These are phyloP conservation scores for Drosophila lacicola DNA, from an alignment of 2,888 invertebrate genomes.

Conservation along the genomic window DNA sequence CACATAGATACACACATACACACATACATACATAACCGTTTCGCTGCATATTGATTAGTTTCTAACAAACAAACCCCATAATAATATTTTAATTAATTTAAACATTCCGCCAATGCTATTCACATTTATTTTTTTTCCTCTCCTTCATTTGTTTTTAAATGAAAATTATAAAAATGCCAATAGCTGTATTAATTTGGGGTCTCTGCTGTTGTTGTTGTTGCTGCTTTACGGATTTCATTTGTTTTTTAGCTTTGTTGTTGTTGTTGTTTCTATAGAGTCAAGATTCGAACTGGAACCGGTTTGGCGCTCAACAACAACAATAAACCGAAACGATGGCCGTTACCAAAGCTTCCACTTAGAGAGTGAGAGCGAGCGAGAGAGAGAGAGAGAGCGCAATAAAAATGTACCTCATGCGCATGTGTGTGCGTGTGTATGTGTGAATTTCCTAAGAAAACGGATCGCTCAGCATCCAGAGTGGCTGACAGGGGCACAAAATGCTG, in stretches of 20 bases:
- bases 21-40: not conserved
- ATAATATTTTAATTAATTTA: constrained; percentile 57
- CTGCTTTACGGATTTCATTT: constrained; percentile 51
- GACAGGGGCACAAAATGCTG: not conserved
- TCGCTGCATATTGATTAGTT: constrained; percentile 43
- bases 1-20: not conserved
- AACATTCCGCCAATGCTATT: constrained; percentile 55
- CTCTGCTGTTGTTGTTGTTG: constrained; percentile 34
- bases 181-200: constrained; percentile 61
- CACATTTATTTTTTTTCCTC: constrained; percentile 31
- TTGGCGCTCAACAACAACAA: constrained; percentile 42
- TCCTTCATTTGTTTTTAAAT: constrained; percentile 38
- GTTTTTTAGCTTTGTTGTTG: constrained; percentile 45
- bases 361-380: constrained; percentile 39
- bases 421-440: constrained; percentile 27
- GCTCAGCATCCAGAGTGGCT: constrained; percentile 50
- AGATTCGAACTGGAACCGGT: constrained; percentile 66
- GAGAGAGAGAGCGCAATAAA: constrained; percentile 13
- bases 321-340: constrained; percentile 40
- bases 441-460: constrained; percentile 57
- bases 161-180: constrained; percentile 66
- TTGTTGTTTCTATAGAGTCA: constrained; percentile 32
- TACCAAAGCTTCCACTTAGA: constrained; percentile 53
- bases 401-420: constrained; percentile 8
- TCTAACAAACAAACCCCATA: constrained; percentile 35